Percentiles rank a stretch among this genome's conserved stretches.
These are phyloP conservation scores for Agelas oroides DNA, from an alignment of 37 sponge, comb jelly and placozoan genomes.

Conservation along the genomic window DNA sequence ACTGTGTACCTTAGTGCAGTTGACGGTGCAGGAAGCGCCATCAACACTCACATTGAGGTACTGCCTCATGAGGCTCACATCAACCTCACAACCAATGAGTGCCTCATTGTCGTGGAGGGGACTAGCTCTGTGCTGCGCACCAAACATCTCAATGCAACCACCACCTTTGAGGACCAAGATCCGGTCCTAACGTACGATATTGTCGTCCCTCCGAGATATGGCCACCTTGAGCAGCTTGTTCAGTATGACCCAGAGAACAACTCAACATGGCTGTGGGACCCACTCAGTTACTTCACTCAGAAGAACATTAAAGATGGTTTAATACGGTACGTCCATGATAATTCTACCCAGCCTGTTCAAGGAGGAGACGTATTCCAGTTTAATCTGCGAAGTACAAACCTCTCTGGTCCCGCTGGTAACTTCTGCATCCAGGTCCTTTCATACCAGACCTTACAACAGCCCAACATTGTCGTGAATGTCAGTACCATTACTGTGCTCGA, in stretches of 20 bases:
- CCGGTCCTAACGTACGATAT: constrained; percentile 35
- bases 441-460: neutral
- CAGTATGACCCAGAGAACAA: neutral
- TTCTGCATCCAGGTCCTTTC: constrained; percentile 38
- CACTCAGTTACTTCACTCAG: constrained; percentile 42
- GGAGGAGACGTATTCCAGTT: constrained; percentile 8
- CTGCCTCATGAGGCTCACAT: constrained; percentile 27
- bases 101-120: constrained; percentile 38
- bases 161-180: constrained; percentile 52
- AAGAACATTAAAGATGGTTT: constrained; percentile 5
- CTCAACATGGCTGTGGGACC: no score
- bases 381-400: constrained; percentile 33
- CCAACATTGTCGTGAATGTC: constrained; percentile 13
- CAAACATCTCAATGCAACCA: constrained; percentile 30
- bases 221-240: neutral
- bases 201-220: constrained; percentile 1
- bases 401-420: constrained; percentile 1
- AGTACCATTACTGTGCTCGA: constrained; percentile 9
- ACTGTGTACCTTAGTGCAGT: constrained; percentile 3
- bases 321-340: constrained; percentile 49
- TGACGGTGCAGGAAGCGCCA: neutral
- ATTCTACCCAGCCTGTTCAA: neutral
- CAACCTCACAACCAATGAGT: neutral
- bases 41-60: neutral
- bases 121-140: neutral